Evolutionary conservation across 2,797 vertebrate genomes (phyloP).

Genomic region (Pelodytes ibericus): DNA sequence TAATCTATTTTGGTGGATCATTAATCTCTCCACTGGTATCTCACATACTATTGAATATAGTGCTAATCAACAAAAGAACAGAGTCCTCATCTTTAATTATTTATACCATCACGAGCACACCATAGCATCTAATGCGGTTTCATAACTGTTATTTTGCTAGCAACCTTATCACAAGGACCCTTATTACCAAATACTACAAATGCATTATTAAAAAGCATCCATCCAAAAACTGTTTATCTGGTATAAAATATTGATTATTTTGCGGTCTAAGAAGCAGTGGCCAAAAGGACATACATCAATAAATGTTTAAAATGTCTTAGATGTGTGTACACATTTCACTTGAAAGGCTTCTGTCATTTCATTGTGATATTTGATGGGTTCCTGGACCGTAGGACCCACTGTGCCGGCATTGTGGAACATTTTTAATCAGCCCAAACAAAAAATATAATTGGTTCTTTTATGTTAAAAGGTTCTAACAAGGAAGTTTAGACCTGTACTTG

Average conservation of each 20-base stretch:
- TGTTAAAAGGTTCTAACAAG: too few relatives aligned
- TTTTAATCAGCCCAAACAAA: slow-evolving; percentile 7
- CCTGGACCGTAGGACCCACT: neutral
- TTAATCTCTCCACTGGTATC: too few relatives aligned
- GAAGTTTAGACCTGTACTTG: too few relatives aligned
- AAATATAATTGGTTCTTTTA: neutral
- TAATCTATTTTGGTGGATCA: too few relatives aligned
- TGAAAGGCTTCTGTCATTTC: neutral
- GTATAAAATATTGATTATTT: slow-evolving; percentile 13
- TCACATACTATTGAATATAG: too few relatives aligned
- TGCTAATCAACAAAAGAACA: neutral
- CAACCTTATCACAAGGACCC: neutral
- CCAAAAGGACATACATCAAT: neutral
- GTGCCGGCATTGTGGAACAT: neutral
- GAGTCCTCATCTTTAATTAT: neutral
- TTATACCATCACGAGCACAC: neutral
- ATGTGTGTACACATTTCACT: slow-evolving; percentile 5
- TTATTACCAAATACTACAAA: neutral
- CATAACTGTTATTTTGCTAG: neutral
- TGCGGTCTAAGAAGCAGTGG: neutral
- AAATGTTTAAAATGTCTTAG: slow-evolving; percentile 16
- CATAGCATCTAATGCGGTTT: neutral
- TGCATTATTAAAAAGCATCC: neutral
- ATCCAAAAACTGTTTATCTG: neutral
- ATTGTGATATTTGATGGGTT: slow-evolving; percentile 16